Base-by-base conservation (phyloP, 2,888 invertebrate genomes). In the Hemithea aestivaria region DNA sequence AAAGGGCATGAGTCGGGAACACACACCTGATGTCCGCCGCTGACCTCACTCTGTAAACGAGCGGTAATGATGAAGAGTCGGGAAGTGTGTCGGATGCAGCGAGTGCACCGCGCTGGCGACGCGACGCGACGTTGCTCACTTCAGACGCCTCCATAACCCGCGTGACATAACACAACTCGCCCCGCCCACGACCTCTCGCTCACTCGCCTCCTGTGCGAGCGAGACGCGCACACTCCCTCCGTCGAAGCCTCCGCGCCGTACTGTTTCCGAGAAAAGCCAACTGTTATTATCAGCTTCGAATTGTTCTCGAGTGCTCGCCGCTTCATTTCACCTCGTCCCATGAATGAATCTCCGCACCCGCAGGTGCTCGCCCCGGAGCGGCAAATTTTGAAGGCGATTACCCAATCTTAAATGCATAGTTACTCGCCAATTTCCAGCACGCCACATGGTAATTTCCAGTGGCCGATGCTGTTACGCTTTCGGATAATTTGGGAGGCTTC, bases 191-290 rank as follows among this genome's bases (percentile, higher is more conserved):
- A 69, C 51, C 65, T 80, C 82, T 80, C 80, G 58, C 76, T 80
- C 69, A 45, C 64, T 48, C 79, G 27, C 46, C 48, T 42, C 39
- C 22, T 11, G 82, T 48, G 74, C 62, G 73, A 84, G 60, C 54
- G 74, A 56, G 83, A 83, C 62, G 51, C 51, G 44, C 44, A 50
- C 54, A 69, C 64, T 65, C 71, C 71, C 75, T 71, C 80, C 81
- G 69, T 55, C 72, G 67, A 83, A 85, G 83, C 84, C 84, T 85
- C 68, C 73, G 59, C 70, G 71, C 71, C 62, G 66, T 66, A 71
- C 70, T 67, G 73, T 75, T 84, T 84, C 85, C 66, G 57, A 83
- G 85, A 84, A 84, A 83, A 83, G 73, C 78, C 79, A 82, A 83
- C 81, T 74, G 85, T 80, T 84, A 85, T 84, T 85, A 84, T 74